Conservation (phyloP, 2,113 vertebrate genomes). For the Bambusicola thoracicus region DNA sequence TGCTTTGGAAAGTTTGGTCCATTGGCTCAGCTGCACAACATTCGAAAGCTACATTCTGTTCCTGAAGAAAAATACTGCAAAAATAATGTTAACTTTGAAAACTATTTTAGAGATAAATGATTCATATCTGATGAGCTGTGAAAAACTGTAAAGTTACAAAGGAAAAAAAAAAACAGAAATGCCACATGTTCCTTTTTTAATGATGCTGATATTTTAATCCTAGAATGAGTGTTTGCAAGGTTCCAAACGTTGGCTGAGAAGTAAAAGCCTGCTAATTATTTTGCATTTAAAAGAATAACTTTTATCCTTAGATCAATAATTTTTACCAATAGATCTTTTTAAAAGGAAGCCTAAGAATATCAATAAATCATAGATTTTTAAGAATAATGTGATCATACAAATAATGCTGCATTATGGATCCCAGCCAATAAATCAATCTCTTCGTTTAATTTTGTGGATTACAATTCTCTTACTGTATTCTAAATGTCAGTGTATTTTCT, state of each 20-base stretch:
- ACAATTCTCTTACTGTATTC: not conserved
- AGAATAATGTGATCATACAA: not conserved
- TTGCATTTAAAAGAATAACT: not conserved
- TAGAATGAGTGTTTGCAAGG: not conserved
- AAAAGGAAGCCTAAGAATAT: not conserved
- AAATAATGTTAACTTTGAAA: constrained; percentile 5
- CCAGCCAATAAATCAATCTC: not conserved
- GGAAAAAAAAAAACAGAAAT: constrained; percentile 3
- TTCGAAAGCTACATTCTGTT: not conserved
- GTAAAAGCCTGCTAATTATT: not conserved
- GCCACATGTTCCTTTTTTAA: not conserved
- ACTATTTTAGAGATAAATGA: not conserved
- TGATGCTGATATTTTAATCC: constrained; percentile 39
- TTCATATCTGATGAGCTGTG: not conserved
- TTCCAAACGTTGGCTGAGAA: not conserved
- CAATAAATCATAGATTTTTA: not conserved
- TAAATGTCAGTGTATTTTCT: not conserved
- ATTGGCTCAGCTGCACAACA: not conserved
- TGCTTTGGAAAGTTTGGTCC: not conserved
- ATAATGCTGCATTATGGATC: not conserved
- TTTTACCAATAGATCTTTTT: not conserved
- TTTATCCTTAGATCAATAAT: not conserved
- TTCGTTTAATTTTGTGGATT: not conserved
- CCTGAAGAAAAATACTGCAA: not conserved
- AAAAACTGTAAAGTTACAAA: not conserved